phyloP scores from a whole-genome alignment of 2,888 invertebrate species.

The Zaprionus obscuricornis region DNA sequence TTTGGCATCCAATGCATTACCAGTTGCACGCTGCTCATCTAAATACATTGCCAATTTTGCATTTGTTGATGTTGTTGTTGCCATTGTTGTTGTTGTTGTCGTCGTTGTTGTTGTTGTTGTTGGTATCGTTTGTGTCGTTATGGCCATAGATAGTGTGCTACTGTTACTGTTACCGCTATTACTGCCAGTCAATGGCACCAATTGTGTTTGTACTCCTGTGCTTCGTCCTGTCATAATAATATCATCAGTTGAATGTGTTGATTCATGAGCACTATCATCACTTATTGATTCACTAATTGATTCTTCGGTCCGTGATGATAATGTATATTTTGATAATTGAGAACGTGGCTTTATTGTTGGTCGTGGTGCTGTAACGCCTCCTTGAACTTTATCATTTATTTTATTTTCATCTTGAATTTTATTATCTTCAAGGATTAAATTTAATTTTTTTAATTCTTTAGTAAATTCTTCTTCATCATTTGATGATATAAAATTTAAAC shows the following conservation, averaged over 20 bases:
- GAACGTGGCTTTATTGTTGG: too few relatives aligned
- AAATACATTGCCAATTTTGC: slow-evolving; percentile 28
- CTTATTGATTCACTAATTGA: neutral
- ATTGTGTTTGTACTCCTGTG: neutral
- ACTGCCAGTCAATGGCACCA: neutral
- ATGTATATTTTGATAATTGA: neutral
- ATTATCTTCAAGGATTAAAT: slow-evolving; percentile 19
- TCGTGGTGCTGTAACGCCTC: too few relatives aligned
- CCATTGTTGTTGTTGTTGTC: neutral
- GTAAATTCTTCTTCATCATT: slow-evolving; percentile 50
- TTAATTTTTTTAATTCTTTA: neutral
- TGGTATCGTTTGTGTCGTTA: too few relatives aligned
- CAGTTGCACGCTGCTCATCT: slow-evolving; percentile 34
- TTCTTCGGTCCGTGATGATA: neutral
- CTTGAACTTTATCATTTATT: neutral
- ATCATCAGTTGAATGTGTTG: slow-evolving; percentile 30
- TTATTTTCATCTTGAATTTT: neutral
- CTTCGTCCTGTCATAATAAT: neutral
- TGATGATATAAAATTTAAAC: slow-evolving; percentile 84
- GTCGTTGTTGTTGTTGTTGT: neutral
- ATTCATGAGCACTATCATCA: slow-evolving; percentile 28
- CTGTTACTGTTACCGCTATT: neutral
- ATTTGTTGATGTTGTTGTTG: too few relatives aligned
- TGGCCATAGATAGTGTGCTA: neutral
- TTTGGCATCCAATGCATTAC: slow-evolving; percentile 26